Base-by-base conservation (phyloP, 2,113 vertebrate genomes). In the Mus pahari region DNA sequence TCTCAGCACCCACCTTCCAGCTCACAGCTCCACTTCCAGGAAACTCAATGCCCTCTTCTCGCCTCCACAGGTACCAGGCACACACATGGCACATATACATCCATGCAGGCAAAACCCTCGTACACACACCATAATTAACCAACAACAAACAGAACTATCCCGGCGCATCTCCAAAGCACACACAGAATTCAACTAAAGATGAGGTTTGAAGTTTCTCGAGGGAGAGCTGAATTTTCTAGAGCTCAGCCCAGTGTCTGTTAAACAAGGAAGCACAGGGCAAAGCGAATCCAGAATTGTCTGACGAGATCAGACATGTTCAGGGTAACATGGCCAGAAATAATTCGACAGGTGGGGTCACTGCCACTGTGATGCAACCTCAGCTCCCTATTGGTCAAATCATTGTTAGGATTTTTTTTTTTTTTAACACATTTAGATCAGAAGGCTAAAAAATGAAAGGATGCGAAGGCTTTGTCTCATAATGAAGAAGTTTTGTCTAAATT, bases 221-320 rank as follows among this genome's bases (percentile, higher is more conserved):
- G n/a, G 64, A 92, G 87, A 95, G 45, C 11, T 78, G 45, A 87
- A 82, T 70, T 96, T 94, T 70, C 77, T 79, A 68, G 60, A 91
- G 36, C 62, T 75, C 66, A 71, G 66, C 14, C n/a, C 42, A 33
- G 26, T 53, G 90, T 94, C 70, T 91, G 42, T 92, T 45, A 96
- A 62, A 92, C 2, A 60, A 89, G 28, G 28, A 91, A 82, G 36
- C 26, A 62, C 82, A 96, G 19, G 60, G 36, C 74, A 86, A 90
- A 94, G 48, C 45, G 90, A 96, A 86, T 70, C 81, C 83, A 70
- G 39, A 42, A 87, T 53, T 95, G 94, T 87, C 22, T 75, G 14
- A 77, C 6, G 26, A 33, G 45, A 50, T 31, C 75, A 50, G 28
- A 48, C 45, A 50, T 77, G 45, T 50, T 77, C 75, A 17, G 45